Base-by-base conservation (phyloP, 2,888 invertebrate species). In the Alsophila aescularia region DNA sequence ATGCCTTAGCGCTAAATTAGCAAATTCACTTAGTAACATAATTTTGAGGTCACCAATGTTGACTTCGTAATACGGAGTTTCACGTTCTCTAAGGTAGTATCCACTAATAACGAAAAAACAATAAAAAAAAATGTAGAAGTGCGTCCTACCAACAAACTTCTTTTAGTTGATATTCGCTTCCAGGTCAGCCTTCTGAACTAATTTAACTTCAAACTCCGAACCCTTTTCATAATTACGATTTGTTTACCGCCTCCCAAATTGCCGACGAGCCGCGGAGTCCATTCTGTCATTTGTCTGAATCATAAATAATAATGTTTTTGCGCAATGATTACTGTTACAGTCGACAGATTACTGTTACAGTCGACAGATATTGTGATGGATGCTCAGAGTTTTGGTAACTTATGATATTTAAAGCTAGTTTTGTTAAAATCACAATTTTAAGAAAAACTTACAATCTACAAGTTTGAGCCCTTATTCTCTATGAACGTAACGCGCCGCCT, bases 291-390 rank as follows among this genome's bases (percentile, higher is more conserved):
- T 48, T 24, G 49, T 27, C 48, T 42, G 41, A 32, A 32, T 48
- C 42, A 43, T 42, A 48, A 54, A 49, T 43, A 49, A 54, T 49
- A 12, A 48, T 29, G 49, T 44, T 54, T 43, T 27, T 15, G n/a
- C n/a, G n/a, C n/a, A n/a, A n/a, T n/a, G n/a, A n/a, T n/a, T n/a
- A n/a, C n/a, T n/a, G n/a, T n/a, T n/a, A n/a, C n/a, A 8, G 7
- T 27, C 27, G 37, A 12, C 14, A 54, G 36, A 42, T 24, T 29
- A 37, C 36, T 32, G 31, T 36, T 41, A n/a, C 40, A 34, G 48
- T 32, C 7, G 59, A 61, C 61, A 58, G 52, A 49, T 52, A 52
- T 52, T 59, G 40, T 64, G 58, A 61, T 59, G 51, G 58, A 64
- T 61, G 54, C 27, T 36, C 39, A 10, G 29, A 55, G 52, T 56